These are phyloP conservation scores for Yponomeuta malinellus DNA, from an alignment of 2,888 invertebrate species.

Conservation along the genomic window DNA sequence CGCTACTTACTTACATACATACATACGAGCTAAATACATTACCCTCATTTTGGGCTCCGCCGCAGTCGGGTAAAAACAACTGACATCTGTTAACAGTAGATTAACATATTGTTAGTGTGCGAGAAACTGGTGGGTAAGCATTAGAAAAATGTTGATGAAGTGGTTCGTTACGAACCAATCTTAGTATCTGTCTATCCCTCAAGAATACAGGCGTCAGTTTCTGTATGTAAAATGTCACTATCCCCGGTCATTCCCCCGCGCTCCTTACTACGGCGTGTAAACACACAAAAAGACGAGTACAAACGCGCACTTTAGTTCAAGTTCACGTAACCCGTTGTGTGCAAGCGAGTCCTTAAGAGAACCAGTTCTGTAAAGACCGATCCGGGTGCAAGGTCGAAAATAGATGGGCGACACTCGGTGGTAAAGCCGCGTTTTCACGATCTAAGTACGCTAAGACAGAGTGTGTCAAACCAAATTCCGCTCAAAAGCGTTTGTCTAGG, in stretches of 20 bases:
- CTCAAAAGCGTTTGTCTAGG: too few species aligned
- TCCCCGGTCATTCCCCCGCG: neutral
- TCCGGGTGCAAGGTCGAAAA: neutral
- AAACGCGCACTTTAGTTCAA: slow-evolving; percentile 26
- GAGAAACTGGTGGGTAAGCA: too few species aligned
- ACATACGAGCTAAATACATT: too few species aligned
- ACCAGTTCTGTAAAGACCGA: slow-evolving; percentile 21
- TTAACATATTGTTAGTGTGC: too few species aligned
- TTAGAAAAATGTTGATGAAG: too few species aligned
- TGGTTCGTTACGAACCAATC: too few species aligned
- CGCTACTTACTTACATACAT: too few species aligned
- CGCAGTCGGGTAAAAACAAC: too few species aligned
- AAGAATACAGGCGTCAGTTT: too few species aligned
- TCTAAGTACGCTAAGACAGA: neutral
- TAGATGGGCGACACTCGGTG: neutral
- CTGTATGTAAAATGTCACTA: neutral
- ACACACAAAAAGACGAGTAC: neutral
- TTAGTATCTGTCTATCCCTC: too few species aligned
- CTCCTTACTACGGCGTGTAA: neutral
- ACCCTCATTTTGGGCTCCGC: too few species aligned
- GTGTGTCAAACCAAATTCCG: neutral
- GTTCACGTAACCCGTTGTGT: slow-evolving; percentile 31
- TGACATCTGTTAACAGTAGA: too few species aligned
- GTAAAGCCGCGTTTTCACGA: neutral
- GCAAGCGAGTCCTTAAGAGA: slow-evolving; percentile 18